Conservation (phyloP, 2,888 invertebrate species). For the Molorchus minor region DNA sequence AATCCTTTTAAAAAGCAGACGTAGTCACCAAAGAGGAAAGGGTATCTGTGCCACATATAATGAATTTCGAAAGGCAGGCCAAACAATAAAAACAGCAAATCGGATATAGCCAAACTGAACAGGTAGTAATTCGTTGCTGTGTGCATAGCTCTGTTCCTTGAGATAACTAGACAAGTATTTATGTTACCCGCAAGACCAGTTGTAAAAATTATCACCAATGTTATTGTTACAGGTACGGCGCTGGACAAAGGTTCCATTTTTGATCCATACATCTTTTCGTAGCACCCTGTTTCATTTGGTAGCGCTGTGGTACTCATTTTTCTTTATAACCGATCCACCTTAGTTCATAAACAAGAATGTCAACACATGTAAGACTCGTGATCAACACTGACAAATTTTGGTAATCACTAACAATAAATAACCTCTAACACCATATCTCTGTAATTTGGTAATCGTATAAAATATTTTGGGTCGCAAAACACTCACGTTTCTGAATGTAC, state of each 20-base stretch:
- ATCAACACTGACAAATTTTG: too few relatives aligned
- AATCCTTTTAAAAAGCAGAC: conserved; percentile 83
- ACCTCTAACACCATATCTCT: too few relatives aligned
- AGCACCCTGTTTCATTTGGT: too few relatives aligned
- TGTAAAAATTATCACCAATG: conserved; percentile 79
- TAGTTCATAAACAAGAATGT: too few relatives aligned
- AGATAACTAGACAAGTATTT: conserved; percentile 85
- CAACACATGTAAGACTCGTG: too few relatives aligned
- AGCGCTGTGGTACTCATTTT: too few relatives aligned
- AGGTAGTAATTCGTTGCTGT: conserved; percentile 84
- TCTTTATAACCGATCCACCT: too few relatives aligned
- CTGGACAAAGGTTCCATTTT: conserved; percentile 48
- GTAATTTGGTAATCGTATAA: too few relatives aligned
- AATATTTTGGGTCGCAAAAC: too few relatives aligned
- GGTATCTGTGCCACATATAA: conserved; percentile 79
- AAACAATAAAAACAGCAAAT: conserved; percentile 78
- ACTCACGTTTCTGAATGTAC: too few relatives aligned
- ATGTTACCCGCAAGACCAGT: conserved; percentile 84
- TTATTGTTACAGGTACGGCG: conserved; percentile 77
- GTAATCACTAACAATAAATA: too few relatives aligned
- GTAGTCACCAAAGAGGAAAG: conserved; percentile 79
- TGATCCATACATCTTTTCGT: conserved; percentile 44
- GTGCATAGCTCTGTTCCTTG: conserved; percentile 83
- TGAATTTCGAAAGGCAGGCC: conserved; percentile 88
- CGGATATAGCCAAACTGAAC: conserved; percentile 86